Evolutionary conservation across 2,888 invertebrate species (phyloP), one percentile per base, ranked within the genome.

Genomic region (Zhuqinia jingwanae): DNA sequence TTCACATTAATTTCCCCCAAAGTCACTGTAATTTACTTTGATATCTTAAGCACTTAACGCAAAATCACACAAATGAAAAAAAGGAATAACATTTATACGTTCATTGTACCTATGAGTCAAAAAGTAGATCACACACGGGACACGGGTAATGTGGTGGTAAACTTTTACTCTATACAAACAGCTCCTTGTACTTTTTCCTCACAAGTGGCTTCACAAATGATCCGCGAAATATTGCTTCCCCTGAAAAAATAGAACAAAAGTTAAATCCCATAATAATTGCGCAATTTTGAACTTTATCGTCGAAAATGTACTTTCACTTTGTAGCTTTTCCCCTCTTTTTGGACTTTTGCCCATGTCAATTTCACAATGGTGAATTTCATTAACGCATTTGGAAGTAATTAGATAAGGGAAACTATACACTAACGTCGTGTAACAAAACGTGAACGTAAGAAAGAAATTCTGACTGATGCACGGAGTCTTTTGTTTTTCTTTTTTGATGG

Each of bases 381-480:
- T 70, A 80, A 70, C n/a, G n/a, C n/a, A n/a, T 80, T 36, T 50
- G 22, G 20, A 63, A 70, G 45, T 70, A 80, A 80, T 80, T 80
- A 80, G 70, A 68, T 79, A 53, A 50, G 50, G 78, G 20, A 50
- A 2, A 11, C 30, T 27, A n/a, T n/a, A n/a, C n/a, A 63, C 11
- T 63, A n/a, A n/a, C n/a, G n/a, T 36, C 36, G 5, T 36, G 36
- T 36, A 36, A 36, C 8, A 8, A 6, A 65, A 36, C 20, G 36
- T 65, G 42, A 36, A 42, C 65, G 42, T 10, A 25, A 27, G 47
- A 5, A 50, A 70, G 45, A 15, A 1, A 6, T 22, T 70, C 25
- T 36, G 36, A 8, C 27, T 20, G 36, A 10, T 45, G n/a, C n/a
- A n/a, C n/a, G n/a, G n/a, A n/a, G n/a, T 53, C 65, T 5, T 2